Base-by-base conservation (phyloP, 2,888 invertebrate genomes). In the Gandaritis pyraliata region DNA sequence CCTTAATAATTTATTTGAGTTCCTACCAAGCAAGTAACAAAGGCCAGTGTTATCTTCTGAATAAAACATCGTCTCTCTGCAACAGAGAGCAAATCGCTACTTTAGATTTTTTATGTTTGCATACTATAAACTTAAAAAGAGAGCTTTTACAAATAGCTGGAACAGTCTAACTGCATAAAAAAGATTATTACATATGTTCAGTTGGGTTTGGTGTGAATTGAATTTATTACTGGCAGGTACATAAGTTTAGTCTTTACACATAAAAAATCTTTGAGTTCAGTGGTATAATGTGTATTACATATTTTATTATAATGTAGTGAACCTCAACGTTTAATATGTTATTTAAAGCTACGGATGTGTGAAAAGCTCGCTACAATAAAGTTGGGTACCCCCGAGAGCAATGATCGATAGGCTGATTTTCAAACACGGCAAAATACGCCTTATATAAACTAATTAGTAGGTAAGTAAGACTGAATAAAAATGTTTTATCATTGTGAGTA, bases 1-100 rank as follows among this genome's bases (percentile, higher is more conserved):
- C 75, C 76, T 87, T 82, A 87, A 85, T 87, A 86, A 87, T 88
- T 85, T 86, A 88, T 87, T 84, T 81, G 78, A 78, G 81, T 81
- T 83, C 77, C 82, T 85, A 83, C 80, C 79, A 78, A 85, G 83
- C 79, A 78, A 85, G 83, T 78, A 84, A 83, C 87, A 85, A 84
- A 88, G 86, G 83, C 83, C 83, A 83, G 85, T 81, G 79, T 83
- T 84, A 82, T 80, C 80, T 82, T 68, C 73, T 89, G 87, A 87
- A 89, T 89, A 87, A 88, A 85, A 88, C 86, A 88, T 88, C 72
- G 70, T 78, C 75, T 78, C 76, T 81, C 80, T 80, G 76, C 76
- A 79, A 68, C 77, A 75, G 77, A 73, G 76, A 79, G 78, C 75
- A 80, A 83, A 82, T 80, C 76, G 80, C 74, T 74, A 76, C 69